Conservation (phyloP, 2,797 vertebrate genomes). For the Ptychobarbus kaznakovi region DNA sequence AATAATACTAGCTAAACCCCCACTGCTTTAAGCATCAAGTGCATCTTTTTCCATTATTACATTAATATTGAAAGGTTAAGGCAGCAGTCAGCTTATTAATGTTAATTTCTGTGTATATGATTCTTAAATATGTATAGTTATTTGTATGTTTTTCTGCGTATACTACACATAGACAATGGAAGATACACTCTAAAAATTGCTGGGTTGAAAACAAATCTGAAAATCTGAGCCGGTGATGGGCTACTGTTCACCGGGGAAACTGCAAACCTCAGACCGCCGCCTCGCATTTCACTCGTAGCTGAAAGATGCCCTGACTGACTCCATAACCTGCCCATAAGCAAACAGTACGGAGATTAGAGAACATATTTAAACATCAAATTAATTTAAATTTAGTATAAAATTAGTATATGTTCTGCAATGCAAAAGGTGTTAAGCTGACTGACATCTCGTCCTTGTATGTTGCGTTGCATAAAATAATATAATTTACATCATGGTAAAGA, state of each 20-base stretch:
- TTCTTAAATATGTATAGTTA: conserved; percentile 16
- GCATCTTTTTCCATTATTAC: conserved; percentile 55
- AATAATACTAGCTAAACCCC: conserved; percentile 38
- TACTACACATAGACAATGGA: background rate
- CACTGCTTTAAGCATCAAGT: conserved; percentile 67
- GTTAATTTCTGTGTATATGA: conserved; percentile 39
- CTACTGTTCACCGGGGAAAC: too few species aligned
- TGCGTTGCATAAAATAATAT: too few species aligned
- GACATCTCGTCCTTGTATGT: too few species aligned
- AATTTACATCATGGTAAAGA: too few species aligned
- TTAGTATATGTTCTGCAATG: background rate
- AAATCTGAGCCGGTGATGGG: too few species aligned
- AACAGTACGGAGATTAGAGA: too few species aligned
- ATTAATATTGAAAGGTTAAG: conserved; percentile 58
- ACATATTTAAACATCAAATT: too few species aligned
- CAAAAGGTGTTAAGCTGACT: background rate
- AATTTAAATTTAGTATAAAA: background rate
- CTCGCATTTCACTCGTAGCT: background rate
- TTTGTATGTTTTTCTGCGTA: conserved; percentile 15
- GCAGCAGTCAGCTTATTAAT: conserved; percentile 52
- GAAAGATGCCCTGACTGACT: background rate
- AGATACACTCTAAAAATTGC: background rate
- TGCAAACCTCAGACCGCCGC: too few species aligned
- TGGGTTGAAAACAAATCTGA: too few species aligned
- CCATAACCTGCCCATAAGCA: background rate